Conservation (phyloP, 2,888 invertebrate species). For the Drosophila siamana region DNA sequence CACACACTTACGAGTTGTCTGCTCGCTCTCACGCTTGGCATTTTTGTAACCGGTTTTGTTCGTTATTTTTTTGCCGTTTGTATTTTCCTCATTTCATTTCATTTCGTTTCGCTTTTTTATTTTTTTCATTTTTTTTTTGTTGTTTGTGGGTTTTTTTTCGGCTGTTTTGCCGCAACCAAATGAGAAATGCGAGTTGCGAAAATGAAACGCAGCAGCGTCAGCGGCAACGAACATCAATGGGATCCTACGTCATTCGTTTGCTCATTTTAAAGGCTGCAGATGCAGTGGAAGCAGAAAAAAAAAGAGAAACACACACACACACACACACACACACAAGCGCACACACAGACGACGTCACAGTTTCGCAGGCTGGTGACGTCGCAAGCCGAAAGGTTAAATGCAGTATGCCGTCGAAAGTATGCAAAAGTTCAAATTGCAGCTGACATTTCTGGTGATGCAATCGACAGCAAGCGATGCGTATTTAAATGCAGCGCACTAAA, state of each 20-base stretch:
- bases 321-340: conserved; percentile 19
- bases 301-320: conserved; percentile 16
- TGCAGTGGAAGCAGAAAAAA: conserved; percentile 34
- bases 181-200: conserved; percentile 46
- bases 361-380: conserved; percentile 51
- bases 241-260: conserved; percentile 59
- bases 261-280: conserved; percentile 61
- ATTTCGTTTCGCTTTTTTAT: too few species aligned
- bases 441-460: conserved; percentile 66
- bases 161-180: conserved; percentile 57
- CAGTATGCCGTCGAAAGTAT: conserved; percentile 1
- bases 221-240: conserved; percentile 50
- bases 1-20: not conserved
- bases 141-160: conserved; percentile 41
- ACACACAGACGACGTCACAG: conserved; percentile 51
- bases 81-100: too few species aligned
- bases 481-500: conserved; percentile 22
- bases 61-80: conserved; percentile 6
- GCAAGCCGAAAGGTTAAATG: conserved; percentile 29
- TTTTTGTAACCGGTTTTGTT: conserved; percentile 47
- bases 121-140: not conserved
- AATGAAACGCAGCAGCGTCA: conserved; percentile 32
- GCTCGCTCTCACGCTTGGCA: conserved; percentile 28
- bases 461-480: conserved; percentile 38
- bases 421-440: conserved; percentile 30